phyloP scores from a whole-genome alignment of 2,113 vertebrate species.

The Zosterops lateralis region DNA sequence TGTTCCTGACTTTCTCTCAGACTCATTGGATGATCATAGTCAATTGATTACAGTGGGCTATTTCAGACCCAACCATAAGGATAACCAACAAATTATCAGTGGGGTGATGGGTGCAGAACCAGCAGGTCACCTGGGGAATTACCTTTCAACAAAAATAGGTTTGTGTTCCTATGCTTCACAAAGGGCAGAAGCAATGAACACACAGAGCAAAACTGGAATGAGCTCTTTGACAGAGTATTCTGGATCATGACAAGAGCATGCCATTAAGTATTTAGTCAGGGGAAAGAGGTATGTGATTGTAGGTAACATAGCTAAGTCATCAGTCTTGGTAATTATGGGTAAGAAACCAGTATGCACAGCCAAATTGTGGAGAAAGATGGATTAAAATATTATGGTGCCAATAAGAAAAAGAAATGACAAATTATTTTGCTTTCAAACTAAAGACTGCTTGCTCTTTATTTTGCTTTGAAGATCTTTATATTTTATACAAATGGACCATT shows the following conservation, averaged over 20 bases:
- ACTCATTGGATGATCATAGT: neutral
- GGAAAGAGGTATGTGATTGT: neutral
- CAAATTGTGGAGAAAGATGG: neutral
- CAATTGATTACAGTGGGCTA: accelerated
- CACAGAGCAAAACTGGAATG: neutral
- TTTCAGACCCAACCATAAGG: neutral
- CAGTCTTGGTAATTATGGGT: neutral
- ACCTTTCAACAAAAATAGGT: neutral
- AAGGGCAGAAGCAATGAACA: neutral
- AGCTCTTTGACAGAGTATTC: neutral
- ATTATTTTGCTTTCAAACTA: neutral
- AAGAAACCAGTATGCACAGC: neutral
- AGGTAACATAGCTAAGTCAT: neutral
- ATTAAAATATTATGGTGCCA: neutral
- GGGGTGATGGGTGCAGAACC: neutral
- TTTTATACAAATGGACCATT: neutral
- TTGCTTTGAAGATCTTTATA: neutral
- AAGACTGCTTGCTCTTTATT: neutral
- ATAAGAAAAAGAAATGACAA: neutral
- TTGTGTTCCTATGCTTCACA: neutral
- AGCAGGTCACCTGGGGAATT: neutral
- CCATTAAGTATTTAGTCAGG: neutral
- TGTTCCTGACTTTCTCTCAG: neutral
- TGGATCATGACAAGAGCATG: neutral
- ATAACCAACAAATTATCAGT: neutral